Evolutionary conservation across 2,797 vertebrate genomes (phyloP).

Genomic region (Eleutherodactylus coqui): DNA sequence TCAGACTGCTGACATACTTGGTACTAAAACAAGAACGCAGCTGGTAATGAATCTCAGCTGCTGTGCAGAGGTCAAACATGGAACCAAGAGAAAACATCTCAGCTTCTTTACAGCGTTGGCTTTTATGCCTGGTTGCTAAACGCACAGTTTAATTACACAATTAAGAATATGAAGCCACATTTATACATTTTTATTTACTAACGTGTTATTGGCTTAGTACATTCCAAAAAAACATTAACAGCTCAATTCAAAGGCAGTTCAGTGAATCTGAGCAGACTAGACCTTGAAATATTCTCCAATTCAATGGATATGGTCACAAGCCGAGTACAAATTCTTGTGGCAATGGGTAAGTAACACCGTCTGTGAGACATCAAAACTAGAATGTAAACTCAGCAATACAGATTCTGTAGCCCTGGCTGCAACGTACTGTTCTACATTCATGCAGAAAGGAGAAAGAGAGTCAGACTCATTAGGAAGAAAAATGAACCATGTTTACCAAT

Average conservation of each 20-base stretch:
- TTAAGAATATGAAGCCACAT: background rate
- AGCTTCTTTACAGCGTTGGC: background rate
- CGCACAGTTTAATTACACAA: background rate
- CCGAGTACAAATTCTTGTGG: constrained; percentile 30
- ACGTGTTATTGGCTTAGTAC: background rate
- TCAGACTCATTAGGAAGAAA: background rate
- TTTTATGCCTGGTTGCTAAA: constrained; percentile 21
- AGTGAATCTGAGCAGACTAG: background rate
- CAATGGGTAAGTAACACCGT: constrained; percentile 1
- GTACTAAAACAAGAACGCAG: constrained; percentile 22
- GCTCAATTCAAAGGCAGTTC: background rate
- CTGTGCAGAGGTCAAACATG: constrained; percentile 7
- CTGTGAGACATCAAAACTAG: background rate
- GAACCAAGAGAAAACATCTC: background rate
- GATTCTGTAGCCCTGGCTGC: background rate
- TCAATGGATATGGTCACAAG: constrained; percentile 30
- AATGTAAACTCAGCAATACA: constrained; percentile 30
- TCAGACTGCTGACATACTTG: constrained; percentile 16
- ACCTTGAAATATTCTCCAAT: constrained; percentile 16
- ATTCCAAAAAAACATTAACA: background rate
- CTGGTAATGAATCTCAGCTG: constrained; percentile 31
- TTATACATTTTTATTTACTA: background rate
- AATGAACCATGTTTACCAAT: background rate
- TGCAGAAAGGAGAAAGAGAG: background rate
- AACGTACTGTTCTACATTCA: background rate